phyloP scores from a whole-genome alignment of 2,888 invertebrate species.

The Hirtodrosophila duncani region DNA sequence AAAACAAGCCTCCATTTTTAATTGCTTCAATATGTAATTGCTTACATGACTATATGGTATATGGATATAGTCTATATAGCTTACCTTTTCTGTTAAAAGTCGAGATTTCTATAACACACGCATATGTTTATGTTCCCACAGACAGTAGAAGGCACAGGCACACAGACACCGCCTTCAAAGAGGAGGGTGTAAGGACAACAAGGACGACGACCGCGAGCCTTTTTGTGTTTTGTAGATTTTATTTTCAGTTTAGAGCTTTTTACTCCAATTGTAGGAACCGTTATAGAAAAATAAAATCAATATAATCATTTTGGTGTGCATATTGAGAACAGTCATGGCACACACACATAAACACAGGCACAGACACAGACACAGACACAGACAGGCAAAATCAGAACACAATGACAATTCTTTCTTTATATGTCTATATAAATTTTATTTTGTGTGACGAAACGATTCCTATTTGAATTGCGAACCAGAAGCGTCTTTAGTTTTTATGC shows the following conservation, averaged over 20 bases:
- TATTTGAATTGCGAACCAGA: neutral
- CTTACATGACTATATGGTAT: no score
- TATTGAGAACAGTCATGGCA: conserved; percentile 73
- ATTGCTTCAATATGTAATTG: no score
- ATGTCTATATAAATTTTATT: neutral
- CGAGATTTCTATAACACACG: no score
- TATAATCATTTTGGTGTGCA: conserved; percentile 77
- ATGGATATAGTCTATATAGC: neutral
- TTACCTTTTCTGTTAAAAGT: no score
- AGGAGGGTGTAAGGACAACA: no score
- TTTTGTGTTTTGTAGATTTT: no score
- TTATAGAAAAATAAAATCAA: conserved; percentile 79
- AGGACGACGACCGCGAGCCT: no score
- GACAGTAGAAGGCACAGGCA: no score
- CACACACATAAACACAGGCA: conserved; percentile 6
- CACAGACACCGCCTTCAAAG: no score
- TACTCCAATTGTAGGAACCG: conserved; percentile 79
- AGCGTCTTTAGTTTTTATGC: conserved; percentile 44
- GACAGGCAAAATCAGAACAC: neutral
- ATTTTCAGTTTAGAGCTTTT: conserved; percentile 66
- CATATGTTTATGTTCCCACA: no score
- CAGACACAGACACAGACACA: conserved; percentile 7
- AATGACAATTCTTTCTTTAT: neutral
- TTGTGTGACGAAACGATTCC: neutral
- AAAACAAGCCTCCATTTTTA: no score